A percentile compares a stretch with the other conserved stretches of the same genome.
phyloP scores from a whole-genome alignment of 2,113 vertebrate genomes.

The Nesoenas mayeri region DNA sequence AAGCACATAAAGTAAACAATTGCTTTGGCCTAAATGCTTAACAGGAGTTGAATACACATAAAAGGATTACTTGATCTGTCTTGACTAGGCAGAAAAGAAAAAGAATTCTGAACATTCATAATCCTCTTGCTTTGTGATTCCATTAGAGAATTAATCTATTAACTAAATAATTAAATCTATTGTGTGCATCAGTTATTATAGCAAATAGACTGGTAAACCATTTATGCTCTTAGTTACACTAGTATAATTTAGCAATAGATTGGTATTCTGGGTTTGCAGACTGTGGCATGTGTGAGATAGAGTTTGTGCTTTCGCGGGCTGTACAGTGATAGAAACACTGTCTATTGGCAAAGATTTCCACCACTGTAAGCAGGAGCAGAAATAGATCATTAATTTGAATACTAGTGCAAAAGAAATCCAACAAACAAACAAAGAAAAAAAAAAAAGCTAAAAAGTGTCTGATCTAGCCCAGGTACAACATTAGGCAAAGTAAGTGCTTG shows the following conservation, averaged over 20 bases:
- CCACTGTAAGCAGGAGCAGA: background rate
- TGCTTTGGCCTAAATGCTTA: conserved; percentile 25
- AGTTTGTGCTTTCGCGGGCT: background rate
- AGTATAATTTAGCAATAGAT: background rate
- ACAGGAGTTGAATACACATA: background rate
- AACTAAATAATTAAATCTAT: conserved; percentile 18
- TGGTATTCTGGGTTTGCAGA: background rate
- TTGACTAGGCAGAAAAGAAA: background rate
- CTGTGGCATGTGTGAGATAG: background rate
- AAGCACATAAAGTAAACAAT: background rate
- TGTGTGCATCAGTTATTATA: background rate
- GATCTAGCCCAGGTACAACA: background rate
- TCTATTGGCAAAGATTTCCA: background rate
- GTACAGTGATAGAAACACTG: background rate
- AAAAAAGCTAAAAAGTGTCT: background rate
- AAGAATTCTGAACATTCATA: conserved; percentile 2
- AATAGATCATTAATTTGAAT: background rate
- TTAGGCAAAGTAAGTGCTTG: background rate
- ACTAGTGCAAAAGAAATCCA: background rate
- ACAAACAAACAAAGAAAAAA: background rate
- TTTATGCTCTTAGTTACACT: background rate
- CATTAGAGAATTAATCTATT: conserved; percentile 42
- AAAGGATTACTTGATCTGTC: conserved; percentile 10
- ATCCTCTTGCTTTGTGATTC: background rate
- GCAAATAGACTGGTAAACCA: background rate